phyloP scores from a whole-genome alignment of 2,888 invertebrate species.

The Steinernema hermaphroditum region DNA sequence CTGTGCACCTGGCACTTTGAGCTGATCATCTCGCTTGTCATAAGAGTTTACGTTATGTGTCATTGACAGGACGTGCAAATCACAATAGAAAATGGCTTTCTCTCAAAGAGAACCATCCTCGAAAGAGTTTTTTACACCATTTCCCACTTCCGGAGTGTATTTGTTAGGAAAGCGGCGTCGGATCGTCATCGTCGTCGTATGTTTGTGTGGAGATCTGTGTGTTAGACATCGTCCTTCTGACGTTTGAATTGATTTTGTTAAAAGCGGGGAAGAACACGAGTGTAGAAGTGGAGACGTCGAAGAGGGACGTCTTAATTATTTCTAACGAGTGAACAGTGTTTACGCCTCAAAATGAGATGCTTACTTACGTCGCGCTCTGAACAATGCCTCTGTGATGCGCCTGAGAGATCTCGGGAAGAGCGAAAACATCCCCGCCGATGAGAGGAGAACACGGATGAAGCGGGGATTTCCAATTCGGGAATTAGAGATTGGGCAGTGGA shows the following conservation, averaged over 20 bases:
- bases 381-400: constrained; percentile 26
- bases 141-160: background rate
- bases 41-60: constrained; percentile 6
- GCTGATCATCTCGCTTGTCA: background rate
- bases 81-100: background rate
- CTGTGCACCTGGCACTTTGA: background rate
- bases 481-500: too few relatives aligned
- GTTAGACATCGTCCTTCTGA: background rate
- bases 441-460: background rate
- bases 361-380: background rate
- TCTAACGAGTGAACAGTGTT: constrained; percentile 26
- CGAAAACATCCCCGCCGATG: constrained; percentile 8
- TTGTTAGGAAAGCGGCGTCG: background rate
- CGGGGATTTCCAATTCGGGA: too few relatives aligned
- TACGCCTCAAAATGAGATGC: constrained; percentile 20
- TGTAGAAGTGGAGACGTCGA: background rate
- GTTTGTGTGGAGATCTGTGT: background rate
- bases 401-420: constrained; percentile 10
- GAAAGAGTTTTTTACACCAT: background rate
- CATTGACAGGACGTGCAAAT: background rate
- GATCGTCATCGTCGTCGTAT: background rate
- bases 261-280: background rate
- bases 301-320: constrained; percentile 19
- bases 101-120: background rate
- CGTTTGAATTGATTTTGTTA: constrained; percentile 1